Conservation (phyloP, 2,113 vertebrate species). For the Myiozetetes cayanensis region DNA sequence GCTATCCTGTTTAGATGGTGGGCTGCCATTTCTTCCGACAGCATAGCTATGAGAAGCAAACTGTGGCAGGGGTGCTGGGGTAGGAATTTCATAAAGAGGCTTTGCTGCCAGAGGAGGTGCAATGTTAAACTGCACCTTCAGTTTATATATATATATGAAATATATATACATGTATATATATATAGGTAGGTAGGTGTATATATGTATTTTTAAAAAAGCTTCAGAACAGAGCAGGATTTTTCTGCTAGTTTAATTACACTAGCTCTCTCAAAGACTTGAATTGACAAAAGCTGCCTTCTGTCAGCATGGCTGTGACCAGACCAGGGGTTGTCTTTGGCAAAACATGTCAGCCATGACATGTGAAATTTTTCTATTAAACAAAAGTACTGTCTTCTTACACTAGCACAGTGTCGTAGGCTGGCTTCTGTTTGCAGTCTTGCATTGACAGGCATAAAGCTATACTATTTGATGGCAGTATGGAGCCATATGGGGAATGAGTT, state of each 20-base stretch:
- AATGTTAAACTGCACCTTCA: background rate
- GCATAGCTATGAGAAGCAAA: background rate
- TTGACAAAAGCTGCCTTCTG: conserved; percentile 25
- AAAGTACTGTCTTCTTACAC: conserved; percentile 11
- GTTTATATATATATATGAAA: background rate
- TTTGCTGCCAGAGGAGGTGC: background rate
- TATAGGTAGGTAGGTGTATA: background rate
- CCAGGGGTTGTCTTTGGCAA: background rate
- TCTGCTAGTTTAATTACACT: background rate
- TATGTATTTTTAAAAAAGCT: background rate
- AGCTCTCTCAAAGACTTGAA: background rate
- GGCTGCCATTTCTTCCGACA: background rate
- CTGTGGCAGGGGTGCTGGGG: background rate
- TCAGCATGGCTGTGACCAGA: background rate
- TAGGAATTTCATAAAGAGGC: background rate
- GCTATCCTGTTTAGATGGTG: rapidly evolving
- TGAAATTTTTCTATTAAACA: background rate
- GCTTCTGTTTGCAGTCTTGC: conserved; percentile 5
- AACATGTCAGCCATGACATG: background rate
- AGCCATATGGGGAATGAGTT: background rate
- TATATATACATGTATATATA: background rate
- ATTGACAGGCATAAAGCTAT: background rate
- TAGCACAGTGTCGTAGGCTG: background rate
- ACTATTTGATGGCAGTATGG: background rate
- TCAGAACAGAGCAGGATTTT: background rate